Evolutionary conservation across 35 echinoderm and acorn worm genomes (phyloP).

Genomic region (Anneissia japonica): DNA sequence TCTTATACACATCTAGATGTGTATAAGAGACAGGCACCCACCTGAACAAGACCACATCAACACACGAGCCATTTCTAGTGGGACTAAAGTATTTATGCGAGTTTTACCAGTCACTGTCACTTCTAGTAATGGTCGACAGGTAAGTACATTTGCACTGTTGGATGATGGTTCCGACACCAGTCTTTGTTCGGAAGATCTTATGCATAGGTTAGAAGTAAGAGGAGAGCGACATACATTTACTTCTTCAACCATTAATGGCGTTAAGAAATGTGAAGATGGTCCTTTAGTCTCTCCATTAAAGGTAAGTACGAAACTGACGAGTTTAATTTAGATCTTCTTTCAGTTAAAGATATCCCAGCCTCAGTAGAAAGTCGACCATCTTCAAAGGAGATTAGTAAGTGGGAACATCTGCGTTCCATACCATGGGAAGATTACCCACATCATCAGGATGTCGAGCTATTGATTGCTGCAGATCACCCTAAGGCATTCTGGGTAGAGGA

Average conservation of each 20-base stretch:
- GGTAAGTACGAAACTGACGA: slow-evolving; percentile 5
- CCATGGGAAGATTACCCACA: too few species aligned
- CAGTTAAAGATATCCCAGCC: too few species aligned
- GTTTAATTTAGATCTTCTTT: too few species aligned
- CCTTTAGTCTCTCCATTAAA: neutral
- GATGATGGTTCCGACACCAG: slow-evolving; percentile 38
- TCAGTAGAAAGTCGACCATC: too few species aligned
- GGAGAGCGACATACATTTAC: slow-evolving; percentile 13
- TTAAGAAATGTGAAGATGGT: slow-evolving; percentile 14
- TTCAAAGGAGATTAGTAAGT: too few species aligned
- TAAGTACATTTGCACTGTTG: slow-evolving; percentile 25
- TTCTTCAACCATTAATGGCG: slow-evolving; percentile 29
- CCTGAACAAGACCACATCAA: neutral
- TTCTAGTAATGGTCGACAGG: slow-evolving; percentile 15
- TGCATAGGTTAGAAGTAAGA: slow-evolving; percentile 16
- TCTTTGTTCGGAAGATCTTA: slow-evolving; percentile 9
- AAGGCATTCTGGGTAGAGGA: too few species aligned
- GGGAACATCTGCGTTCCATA: too few species aligned
- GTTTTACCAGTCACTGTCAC: slow-evolving; percentile 31
- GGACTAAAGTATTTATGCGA: slow-evolving; percentile 24
- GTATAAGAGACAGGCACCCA: too few species aligned
- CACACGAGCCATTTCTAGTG: slow-evolving; percentile 3
- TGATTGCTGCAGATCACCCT: too few species aligned
- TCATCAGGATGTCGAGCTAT: neutral
- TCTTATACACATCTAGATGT: too few species aligned